Evolutionary conservation across 2,797 vertebrate genomes (phyloP).

Genomic region (Rhabdomys pumilio): DNA sequence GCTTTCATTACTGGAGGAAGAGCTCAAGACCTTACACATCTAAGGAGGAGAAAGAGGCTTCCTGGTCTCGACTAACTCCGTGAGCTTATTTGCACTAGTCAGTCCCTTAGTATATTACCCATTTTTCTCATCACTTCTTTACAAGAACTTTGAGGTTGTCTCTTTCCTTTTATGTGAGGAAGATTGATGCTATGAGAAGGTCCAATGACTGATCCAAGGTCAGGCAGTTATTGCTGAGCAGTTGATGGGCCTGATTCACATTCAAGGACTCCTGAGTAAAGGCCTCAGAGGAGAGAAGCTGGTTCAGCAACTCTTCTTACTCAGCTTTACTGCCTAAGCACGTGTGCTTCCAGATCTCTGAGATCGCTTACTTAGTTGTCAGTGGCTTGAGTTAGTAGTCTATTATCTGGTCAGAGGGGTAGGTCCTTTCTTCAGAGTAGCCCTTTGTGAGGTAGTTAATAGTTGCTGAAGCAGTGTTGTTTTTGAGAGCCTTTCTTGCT

Average conservation of each 20-base stretch:
- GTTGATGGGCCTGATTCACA: background rate
- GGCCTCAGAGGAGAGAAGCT: background rate
- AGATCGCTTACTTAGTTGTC: constrained; percentile 37
- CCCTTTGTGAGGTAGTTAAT: constrained; percentile 3
- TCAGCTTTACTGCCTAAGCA: constrained; percentile 28
- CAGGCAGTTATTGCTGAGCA: constrained; percentile 7
- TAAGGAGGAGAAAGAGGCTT: background rate
- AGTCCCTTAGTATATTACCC: background rate
- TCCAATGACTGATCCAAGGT: background rate
- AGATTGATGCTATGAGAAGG: background rate
- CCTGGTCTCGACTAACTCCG: background rate
- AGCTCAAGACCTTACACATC: constrained; percentile 26
- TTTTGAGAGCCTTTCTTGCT: constrained; percentile 42
- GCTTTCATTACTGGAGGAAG: constrained; percentile 46
- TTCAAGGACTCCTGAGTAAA: constrained; percentile 22
- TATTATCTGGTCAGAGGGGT: constrained; percentile 37
- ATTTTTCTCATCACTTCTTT: constrained; percentile 55
- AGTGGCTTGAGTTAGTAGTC: constrained; percentile 47
- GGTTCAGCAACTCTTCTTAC: background rate
- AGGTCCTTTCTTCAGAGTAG: constrained; percentile 45
- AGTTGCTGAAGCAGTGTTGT: background rate
- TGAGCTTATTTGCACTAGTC: background rate
- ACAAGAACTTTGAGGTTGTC: background rate
- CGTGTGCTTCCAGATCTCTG: constrained; percentile 19
- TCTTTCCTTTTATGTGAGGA: constrained; percentile 54